phyloP scores from a whole-genome alignment of 2,888 invertebrate species.

The Pammene aurita region DNA sequence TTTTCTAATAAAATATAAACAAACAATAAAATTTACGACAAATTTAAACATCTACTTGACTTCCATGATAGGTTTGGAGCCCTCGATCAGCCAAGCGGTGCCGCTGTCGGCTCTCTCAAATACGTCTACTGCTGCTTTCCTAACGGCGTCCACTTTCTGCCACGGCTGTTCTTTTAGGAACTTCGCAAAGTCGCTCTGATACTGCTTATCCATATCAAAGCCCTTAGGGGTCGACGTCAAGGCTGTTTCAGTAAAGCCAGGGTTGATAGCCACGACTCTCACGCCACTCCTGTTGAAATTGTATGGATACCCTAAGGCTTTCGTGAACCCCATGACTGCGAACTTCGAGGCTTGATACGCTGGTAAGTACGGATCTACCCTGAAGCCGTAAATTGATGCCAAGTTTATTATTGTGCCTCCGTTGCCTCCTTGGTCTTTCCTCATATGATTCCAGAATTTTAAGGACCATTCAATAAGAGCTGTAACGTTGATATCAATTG shows the following conservation, averaged over 20 bases:
- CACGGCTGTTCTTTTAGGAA: constrained; percentile 50
- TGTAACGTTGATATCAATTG: constrained; percentile 65
- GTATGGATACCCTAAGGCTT: constrained; percentile 70
- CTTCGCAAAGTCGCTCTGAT: constrained; percentile 47
- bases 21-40: too few species aligned
- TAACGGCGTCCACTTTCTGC: constrained; percentile 61
- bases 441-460: constrained; percentile 84
- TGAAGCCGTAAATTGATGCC: constrained; percentile 83
- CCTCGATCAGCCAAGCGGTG: constrained; percentile 80
- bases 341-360: constrained; percentile 85
- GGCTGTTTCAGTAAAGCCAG: constrained; percentile 77
- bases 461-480: constrained; percentile 67
- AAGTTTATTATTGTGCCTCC: constrained; percentile 87
- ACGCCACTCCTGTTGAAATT: constrained; percentile 77
- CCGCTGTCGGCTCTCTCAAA: constrained; percentile 73
- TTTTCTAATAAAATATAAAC: too few species aligned
- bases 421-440: constrained; percentile 78
- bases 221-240: constrained; percentile 45
- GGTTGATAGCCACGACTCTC: constrained; percentile 79
- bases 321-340: constrained; percentile 80
- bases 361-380: constrained; percentile 76
- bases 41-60: constrained; percentile 42
- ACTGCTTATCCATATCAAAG: constrained; percentile 44
- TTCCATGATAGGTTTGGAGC: constrained; percentile 62
- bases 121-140: constrained; percentile 58